A percentile compares a stretch with the other conserved stretches of the same genome.
Evolutionary conservation across 1,140 invertebrate species (phyloP).

Genomic region (Neelides sp.): DNA sequence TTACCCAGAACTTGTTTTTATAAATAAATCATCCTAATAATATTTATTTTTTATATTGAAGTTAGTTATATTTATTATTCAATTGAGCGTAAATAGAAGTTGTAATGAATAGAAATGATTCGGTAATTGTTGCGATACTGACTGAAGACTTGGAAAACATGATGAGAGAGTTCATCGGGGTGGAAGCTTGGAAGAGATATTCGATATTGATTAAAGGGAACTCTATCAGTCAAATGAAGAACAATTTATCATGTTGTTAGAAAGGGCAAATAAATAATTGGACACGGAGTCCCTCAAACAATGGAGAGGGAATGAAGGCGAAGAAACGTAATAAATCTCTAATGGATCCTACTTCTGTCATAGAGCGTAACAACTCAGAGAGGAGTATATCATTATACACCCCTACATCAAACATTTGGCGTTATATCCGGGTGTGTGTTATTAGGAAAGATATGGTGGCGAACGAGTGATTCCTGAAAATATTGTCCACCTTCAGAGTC

Average conservation of each 20-base stretch:
- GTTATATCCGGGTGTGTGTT: neutral
- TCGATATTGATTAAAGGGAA: neutral
- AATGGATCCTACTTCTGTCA: conserved; percentile 9
- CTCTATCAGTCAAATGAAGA: conserved; percentile 12
- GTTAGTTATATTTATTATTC: too few relatives aligned
- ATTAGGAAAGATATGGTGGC: neutral
- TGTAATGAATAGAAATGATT: too few relatives aligned
- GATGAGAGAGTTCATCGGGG: neutral
- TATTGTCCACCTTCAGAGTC: neutral
- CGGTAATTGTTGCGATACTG: too few relatives aligned
- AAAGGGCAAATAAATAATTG: conserved; percentile 12
- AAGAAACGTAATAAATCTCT: conserved; percentile 10
- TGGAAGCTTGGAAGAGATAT: conserved; percentile 1
- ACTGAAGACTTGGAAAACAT: neutral
- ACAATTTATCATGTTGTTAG: conserved; percentile 11
- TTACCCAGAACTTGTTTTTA: too few relatives aligned
- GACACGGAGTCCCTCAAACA: conserved; percentile 1
- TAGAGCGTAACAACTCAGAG: too few relatives aligned
- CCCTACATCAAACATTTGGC: neutral
- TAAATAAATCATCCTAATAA: too few relatives aligned
- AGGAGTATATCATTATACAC: too few relatives aligned
- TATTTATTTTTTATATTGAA: too few relatives aligned
- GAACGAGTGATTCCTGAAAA: neutral
- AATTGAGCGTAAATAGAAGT: too few relatives aligned
- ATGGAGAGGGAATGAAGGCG: neutral